Evolutionary conservation across 1,140 invertebrate genomes (phyloP), one percentile per base, ranked within the genome.

Genomic region (Littorina saxatilis): DNA sequence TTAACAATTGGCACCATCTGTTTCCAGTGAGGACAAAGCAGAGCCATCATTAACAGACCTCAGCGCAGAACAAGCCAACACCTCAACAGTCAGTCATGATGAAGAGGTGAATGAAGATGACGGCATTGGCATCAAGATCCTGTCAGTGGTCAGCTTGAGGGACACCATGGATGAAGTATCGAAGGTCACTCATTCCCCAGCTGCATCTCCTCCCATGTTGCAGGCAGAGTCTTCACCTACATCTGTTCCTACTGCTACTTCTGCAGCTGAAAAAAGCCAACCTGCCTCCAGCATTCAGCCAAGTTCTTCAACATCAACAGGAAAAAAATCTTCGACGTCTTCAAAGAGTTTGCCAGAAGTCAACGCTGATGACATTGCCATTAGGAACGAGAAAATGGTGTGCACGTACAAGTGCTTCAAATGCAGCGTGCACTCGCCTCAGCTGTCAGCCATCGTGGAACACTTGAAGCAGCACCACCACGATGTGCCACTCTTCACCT

Each of bases 381-480:
- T 40, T 20, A 35, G 82, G n/a, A 83, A 83, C 40, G 82, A 83
- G 70, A 73, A 77, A 63, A 75, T 84, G 78, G 83, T 81, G n/a
- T 82, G 85, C 35, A 88, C 89, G 15, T 90, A 89, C 68, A 90
- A 90, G 74, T 90, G 89, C 86, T 85, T 87, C 82, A 87, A 85
- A 63, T 90, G 89, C 83, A 88, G 85, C 80, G 87, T 90, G 9
- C 89, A 90, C 85, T 88, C 89, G 35, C 89, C 89, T 1, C 79
- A 87, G n/a, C 74, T 90, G 15, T 83, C 88, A 1, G 82, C 86
- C 39, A 88, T 90, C 82, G 88, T 90, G 29, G 87, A 88, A 39
- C 89, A 90, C 83, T 82, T 90, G 80, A 81, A 88, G 37, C 79
- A 84, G 23, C 79, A 84, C 11, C 89, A 90, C 79, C 86, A 80